Base-by-base conservation (phyloP, 2,888 invertebrate species). In the Acronicta aceris region DNA sequence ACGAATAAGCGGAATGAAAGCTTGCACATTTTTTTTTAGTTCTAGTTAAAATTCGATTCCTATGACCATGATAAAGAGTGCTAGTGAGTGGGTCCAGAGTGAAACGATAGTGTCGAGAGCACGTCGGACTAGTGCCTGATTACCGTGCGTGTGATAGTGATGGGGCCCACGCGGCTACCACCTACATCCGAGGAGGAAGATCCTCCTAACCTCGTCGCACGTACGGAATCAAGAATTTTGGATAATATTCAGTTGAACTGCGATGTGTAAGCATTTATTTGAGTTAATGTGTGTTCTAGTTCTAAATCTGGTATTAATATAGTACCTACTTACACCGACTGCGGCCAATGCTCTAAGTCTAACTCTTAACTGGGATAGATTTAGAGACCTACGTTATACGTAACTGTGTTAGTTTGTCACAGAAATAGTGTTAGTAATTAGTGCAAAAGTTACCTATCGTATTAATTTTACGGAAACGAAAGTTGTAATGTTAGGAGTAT, bases 141-240 rank as follows among this genome's bases (percentile, higher is more conserved):
- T 78, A 66, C 55, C 55, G 81, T 83, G 83, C 82, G 78, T 79
- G 82, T 85, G 82, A 62, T 70, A 67, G 76, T 71, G 65, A 94
- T 94, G 94, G 94, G 94, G 73, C 93, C 86, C 71, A 92, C 91
- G 78, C 90, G 93, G 82, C 79, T 93, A 64, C 91, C 93, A 51
- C 84, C 89, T 59, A 92, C 93, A 47, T 92, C 92, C 7, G 93
- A 93, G 77, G 93, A 93, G 63, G 92, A 93, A 74, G 92, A 90
- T 61, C 81, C 83, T 63, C 85, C 86, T 45, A 86, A 80, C 12
- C 71, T 86, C 46, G 58, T 83, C 54, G 59, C 65, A 36, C 78
- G 75, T 45, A 64, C 81, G 27, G 89, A 88, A 40, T 76, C 81
- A 36, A 90, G 87, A 82, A 81, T 85, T 55, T 81, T 87, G 54